Evolutionary conservation across 37 sponge, comb jelly and placozoan species (phyloP), one percentile per base, ranked within the genome.

Genomic region (Corticium candelabrum): DNA sequence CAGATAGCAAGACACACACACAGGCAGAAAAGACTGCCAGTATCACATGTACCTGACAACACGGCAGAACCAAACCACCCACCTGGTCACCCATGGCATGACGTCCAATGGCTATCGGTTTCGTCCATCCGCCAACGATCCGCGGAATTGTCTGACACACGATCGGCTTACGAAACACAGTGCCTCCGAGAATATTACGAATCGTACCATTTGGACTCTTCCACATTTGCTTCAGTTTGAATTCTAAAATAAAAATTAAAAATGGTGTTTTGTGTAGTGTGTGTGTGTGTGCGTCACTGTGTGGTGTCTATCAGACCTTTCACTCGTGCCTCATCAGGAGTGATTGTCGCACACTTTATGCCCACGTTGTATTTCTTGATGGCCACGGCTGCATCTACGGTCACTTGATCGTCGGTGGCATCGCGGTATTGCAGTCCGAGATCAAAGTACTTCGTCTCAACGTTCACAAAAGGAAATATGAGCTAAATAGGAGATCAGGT

Each of bases 191-290:
- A 36, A 83, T 83, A 40, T 83, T 83, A 35, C 84, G 79, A 11
- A 83, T 76, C 3, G 79, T 83, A 34, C 84, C 84, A 43, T 83
- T 83, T 3, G 84, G 84, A 50, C 77, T 41, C 74, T 40, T 41
- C 84, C 84, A 83, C 84, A 83, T 83, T 74, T 78, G 56, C 74
- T 83, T 83, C 41, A 83, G 67, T 40, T 79, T 79, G 56, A 83
- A 83, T 76, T 83, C 84, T 81, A 40, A 5, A 37, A n/a, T n/a
- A n/a, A n/a, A n/a, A n/a, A n/a, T n/a, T n/a, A n/a, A n/a, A n/a
- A n/a, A n/a, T n/a, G n/a, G n/a, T n/a, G n/a, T n/a, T n/a, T n/a
- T n/a, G n/a, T n/a, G n/a, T n/a, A n/a, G n/a, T n/a, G n/a, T n/a
- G n/a, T n/a, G n/a, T n/a, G n/a, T n/a, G n/a, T n/a, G n/a, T n/a